phyloP scores from a whole-genome alignment of 2,888 invertebrate genomes.

The Parasteatoda lunata region DNA sequence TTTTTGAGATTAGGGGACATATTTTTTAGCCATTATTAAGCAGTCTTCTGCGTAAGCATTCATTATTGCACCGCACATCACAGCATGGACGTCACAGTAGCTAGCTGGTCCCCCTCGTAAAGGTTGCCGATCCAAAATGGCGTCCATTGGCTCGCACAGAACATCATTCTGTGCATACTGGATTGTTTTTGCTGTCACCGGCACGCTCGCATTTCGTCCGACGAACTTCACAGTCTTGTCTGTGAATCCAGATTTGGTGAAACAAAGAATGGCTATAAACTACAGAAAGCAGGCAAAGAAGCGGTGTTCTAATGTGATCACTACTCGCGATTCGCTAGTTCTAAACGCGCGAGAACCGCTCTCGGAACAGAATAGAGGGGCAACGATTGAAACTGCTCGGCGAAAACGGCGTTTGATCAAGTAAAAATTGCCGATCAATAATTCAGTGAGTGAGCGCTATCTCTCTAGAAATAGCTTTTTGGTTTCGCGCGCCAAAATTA shows the following conservation, averaged over 20 bases:
- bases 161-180: slow-evolving; percentile 32
- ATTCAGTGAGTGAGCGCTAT: slow-evolving; percentile 51
- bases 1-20: slow-evolving; percentile 44
- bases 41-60: slow-evolving; percentile 25
- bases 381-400: slow-evolving; percentile 48
- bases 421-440: slow-evolving; percentile 64
- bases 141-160: slow-evolving; percentile 41
- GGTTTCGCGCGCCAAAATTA: slow-evolving; percentile 55
- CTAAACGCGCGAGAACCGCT: slow-evolving; percentile 48
- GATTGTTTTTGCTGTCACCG: neutral
- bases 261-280: slow-evolving; percentile 15
- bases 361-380: slow-evolving; percentile 19
- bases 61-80: slow-evolving; percentile 1
- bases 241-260: slow-evolving; percentile 3
- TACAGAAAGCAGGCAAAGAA: slow-evolving; percentile 31
- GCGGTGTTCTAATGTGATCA: slow-evolving; percentile 38
- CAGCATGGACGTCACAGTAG: slow-evolving; percentile 44
- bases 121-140: slow-evolving; percentile 56
- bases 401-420: slow-evolving; percentile 58
- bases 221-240: neutral
- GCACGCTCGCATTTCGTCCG: neutral
- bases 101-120: slow-evolving; percentile 38
- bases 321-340: slow-evolving; percentile 56
- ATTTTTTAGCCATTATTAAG: slow-evolving; percentile 51
- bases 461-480: slow-evolving; percentile 52